Base-by-base conservation (phyloP, 2,888 invertebrate species). In the Petrolisthes manimaculis region DNA sequence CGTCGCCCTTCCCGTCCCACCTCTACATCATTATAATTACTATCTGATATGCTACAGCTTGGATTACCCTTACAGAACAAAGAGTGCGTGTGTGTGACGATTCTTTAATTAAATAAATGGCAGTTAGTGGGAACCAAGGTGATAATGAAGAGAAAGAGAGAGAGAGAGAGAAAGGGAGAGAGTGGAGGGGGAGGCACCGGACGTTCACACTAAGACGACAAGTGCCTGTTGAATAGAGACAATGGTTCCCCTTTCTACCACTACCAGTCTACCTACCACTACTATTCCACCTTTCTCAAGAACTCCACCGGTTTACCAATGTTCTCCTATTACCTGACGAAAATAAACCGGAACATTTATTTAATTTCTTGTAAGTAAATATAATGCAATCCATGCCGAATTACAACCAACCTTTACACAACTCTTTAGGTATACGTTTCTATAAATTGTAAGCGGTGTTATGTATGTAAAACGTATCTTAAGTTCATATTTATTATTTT, bases 91-190 rank as follows among this genome's bases (percentile, higher is more conserved):
- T 37, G 37, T 37, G 37, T 37, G 37, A 37, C 37, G 37, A 37
- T 37, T 37, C 37, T 37, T 37, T 37, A 37, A 37, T 37, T 37
- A 37, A 37, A 37, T 37, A 37, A 37, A 37, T 9, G 61, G 61
- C 8, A 61, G 61, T 12, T 9, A 61, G 61, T 12, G 61, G 61
- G 61, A 3, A 18, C 12, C 12, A 61, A 9, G 18, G 18, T 61
- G 61, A 18, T 61, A 18, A 18, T 12, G 61, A 61, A 61, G 61
- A 9, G 61, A 61, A 3, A 61, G 61, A 18, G 78, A 78, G 78
- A 53, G 78, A 53, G 78, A 78, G 78, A 78, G 78, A 78, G 78
- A 18, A 53, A 53, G 78, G 53, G 78, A 78, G 78, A 78, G 78
- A 78, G 78, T 18, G 78, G 37, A 77, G 77, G 37, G 77, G 8